Conservation (phyloP, 2,797 vertebrate genomes). For the Spea hammondii region DNA sequence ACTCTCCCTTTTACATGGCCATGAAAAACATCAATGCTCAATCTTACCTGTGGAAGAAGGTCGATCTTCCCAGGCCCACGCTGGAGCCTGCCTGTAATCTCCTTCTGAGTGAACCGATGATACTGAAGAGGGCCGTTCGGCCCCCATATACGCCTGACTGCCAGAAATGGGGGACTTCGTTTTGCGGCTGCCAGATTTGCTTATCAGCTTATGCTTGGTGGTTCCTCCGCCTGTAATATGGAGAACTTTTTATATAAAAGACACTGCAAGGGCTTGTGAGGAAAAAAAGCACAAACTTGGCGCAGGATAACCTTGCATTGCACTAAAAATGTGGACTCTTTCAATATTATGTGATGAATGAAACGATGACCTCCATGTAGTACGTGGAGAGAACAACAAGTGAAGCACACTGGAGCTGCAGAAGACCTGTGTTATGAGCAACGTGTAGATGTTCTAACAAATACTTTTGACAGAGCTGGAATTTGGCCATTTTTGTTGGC, state of each 20-base stretch:
- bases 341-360: slow-evolving; percentile 13
- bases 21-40: background rate
- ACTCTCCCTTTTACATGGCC: background rate
- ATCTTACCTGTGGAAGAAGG: slow-evolving; percentile 92
- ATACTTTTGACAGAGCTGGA: too few species aligned
- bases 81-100: slow-evolving; percentile 88
- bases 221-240: slow-evolving; percentile 69
- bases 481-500: too few species aligned
- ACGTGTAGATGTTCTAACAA: background rate
- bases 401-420: background rate
- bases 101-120: slow-evolving; percentile 98
- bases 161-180: slow-evolving; percentile 93
- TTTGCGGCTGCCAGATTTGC: slow-evolving; percentile 87
- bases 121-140: slow-evolving; percentile 91
- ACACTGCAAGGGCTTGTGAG: slow-evolving; percentile 33
- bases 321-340: slow-evolving; percentile 30
- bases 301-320: slow-evolving; percentile 23
- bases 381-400: slow-evolving; percentile 37
- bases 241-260: slow-evolving; percentile 43
- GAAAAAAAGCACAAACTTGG: background rate
- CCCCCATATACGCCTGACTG: slow-evolving; percentile 78
- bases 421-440: background rate
- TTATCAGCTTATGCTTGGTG: slow-evolving; percentile 85
- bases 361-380: slow-evolving; percentile 20
- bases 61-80: slow-evolving; percentile 94